Percentiles rank a stretch among this genome's conserved stretches.
phyloP scores from a whole-genome alignment of 2,888 invertebrate genomes.

The Tortricodes alternella region DNA sequence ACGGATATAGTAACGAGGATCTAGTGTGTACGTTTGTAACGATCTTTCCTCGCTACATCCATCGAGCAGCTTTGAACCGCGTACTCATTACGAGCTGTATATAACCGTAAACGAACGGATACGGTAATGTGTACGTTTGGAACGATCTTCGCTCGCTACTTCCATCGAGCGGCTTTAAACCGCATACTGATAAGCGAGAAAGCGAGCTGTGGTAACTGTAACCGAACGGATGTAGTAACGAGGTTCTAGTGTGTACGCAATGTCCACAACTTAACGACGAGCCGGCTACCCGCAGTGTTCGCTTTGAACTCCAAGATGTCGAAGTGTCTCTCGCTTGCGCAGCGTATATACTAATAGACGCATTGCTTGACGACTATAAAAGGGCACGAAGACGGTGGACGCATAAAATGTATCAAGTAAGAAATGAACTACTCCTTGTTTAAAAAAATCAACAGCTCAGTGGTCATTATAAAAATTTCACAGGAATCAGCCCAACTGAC shows the following conservation, averaged over 20 bases:
- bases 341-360: no score
- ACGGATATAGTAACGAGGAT: conserved; percentile 34
- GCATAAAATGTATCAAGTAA: no score
- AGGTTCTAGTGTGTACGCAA: neutral
- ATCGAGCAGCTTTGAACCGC: neutral
- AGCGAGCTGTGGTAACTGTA: no score
- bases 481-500: no score
- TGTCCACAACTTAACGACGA: neutral
- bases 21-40: conserved; percentile 25
- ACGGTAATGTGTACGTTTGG: conserved; percentile 1
- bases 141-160: neutral
- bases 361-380: no score
- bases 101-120: neutral
- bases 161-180: neutral
- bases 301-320: no score
- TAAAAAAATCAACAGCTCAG: no score
- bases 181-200: neutral
- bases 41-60: neutral
- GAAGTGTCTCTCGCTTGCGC: no score
- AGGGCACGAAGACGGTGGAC: no score
- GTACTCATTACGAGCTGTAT: neutral
- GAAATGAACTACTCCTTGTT: no score
- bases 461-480: no score
- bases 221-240: no score
- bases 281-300: neutral